Base-by-base conservation (phyloP, 1,140 invertebrate species). In the Leptoteleia sp. region DNA sequence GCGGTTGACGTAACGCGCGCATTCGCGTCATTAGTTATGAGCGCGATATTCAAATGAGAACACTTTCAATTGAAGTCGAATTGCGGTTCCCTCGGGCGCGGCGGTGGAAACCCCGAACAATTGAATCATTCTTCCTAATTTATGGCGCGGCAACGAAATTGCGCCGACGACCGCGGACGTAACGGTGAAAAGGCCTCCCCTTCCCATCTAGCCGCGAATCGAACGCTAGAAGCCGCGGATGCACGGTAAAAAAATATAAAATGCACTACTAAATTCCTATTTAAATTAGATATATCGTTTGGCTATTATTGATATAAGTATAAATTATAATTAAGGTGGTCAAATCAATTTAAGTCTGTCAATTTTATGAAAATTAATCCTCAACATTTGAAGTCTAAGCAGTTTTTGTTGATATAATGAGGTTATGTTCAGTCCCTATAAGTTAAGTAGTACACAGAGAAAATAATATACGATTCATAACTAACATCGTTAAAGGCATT, bases 101-200 rank as follows among this genome's bases (percentile, higher is more conserved):
- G 1, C 22, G 40, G 38, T 43, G 52, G 9, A 38, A 50, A 50
- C 15, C n/a, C 11, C 22, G 11, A 59, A 50, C 54, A 50, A 54
- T 67, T 67, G 48, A 54, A 67, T 54, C 40, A 17, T 72, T 62
- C 68, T 72, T 72, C 38, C 40, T 54, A 38, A 71, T 61, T 50
- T 61, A 42, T 27, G 35, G 12, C 52, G 12, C 47, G 13, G 12
- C 13, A 1, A 12, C 29, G 6, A 38, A 15, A 1, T 38, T 52
- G 47, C n/a, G 22, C 29, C 33, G 25, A 15, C 42, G 27, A 19
- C 55, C 15, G 27, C 25, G 61, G 15, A 47, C 8, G 29, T 15
- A 45, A 25, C 57, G 57, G 43, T 35, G 19, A 50, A 38, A 19
- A 47, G 12, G 16, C 52, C 61, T 43, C 13, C 27, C 38, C 43